Base-by-base conservation (phyloP, 2,797 vertebrate genomes). In the Sarcoramphus papa region DNA sequence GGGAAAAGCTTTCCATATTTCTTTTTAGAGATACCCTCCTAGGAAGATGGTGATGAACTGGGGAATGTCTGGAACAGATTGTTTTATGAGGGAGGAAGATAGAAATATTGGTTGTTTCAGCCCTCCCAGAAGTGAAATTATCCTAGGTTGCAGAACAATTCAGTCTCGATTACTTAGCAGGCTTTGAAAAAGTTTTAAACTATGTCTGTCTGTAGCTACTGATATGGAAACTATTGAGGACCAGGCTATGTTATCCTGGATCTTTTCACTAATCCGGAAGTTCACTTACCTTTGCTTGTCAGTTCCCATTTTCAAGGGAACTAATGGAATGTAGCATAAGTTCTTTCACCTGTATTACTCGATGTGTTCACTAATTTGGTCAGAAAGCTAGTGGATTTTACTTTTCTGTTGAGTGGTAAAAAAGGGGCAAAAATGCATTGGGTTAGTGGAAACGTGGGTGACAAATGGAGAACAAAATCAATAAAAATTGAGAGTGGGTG, bases 31-130 rank as follows among this genome's bases (percentile, higher is more conserved):
- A 79, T 76, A 62, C 12, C 15, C 47, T 94, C 51, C 48, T 65
- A 92, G 72, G 75, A 95, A 82, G 86, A 53, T 81, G 59, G n/a
- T 91, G 78, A 88, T 75, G 78, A 96, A 91, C 85, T 56, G 28
- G 28, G 75, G 62, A 85, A 90, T 54, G 65, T 85, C 63, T 89
- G 64, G 47, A 88, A 89, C 51, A 88, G 85, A 79, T 86, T 92
- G 60, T 85, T 94, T 93, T 62, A 65, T 62, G 54, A 89, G 35
- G 83, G 59, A 94, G 24, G 41, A 93, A 94, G 53, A 84, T 15
- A 78, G 47, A 97, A 94, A 94, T 86, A 54, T 6, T 57, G 40
- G 8, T 88, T 88, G 10, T 65, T 94, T 95, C 77, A 85, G 37
- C 43, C 40, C 40, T 95, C 22, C 59, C 84, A 92, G 77, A 93